Evolutionary conservation across 30 jellyfish, hydroid and myxozoan genomes (phyloP).

Genomic region (Sanderia malayensis): DNA sequence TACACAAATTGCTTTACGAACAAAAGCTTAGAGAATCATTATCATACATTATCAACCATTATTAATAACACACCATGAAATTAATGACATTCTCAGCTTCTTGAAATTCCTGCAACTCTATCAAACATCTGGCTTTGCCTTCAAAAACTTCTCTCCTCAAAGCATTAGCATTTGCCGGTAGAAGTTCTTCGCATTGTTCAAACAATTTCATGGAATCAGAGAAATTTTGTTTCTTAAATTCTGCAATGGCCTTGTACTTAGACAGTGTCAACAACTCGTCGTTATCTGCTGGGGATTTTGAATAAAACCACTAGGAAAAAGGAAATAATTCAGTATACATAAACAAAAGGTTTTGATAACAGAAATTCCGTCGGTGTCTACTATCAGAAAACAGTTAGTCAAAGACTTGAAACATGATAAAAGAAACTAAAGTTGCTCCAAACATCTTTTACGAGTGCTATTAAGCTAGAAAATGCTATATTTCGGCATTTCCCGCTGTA

Average conservation of each 20-base stretch:
- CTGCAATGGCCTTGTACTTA: conserved; percentile 39
- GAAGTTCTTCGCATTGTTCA: conserved; percentile 14
- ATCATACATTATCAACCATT: too few species aligned
- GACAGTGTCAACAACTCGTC: conserved; percentile 34
- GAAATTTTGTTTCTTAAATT: conserved; percentile 19
- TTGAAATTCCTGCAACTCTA: conserved; percentile 9
- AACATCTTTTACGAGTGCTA: too few species aligned
- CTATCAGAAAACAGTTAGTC: too few species aligned
- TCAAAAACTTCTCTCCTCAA: conserved; percentile 37
- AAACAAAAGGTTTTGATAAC: background rate
- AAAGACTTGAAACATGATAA: background rate
- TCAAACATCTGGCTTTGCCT: conserved; percentile 28
- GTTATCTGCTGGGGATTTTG: conserved; percentile 8
- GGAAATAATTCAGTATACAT: too few species aligned
- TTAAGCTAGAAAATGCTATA: too few species aligned
- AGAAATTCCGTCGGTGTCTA: too few species aligned
- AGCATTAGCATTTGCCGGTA: conserved; percentile 47
- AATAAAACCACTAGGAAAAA: conserved; percentile 42
- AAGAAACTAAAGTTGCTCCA: background rate
- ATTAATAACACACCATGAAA: conserved; percentile 15
- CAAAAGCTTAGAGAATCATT: too few species aligned
- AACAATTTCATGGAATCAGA: conserved; percentile 9
- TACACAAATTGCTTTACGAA: too few species aligned
- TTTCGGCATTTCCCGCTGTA: too few species aligned
- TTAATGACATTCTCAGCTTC: conserved; percentile 20